These are phyloP conservation scores for Oreortyx pictus DNA, from an alignment of 2,797 vertebrate species.

Conservation along the genomic window DNA sequence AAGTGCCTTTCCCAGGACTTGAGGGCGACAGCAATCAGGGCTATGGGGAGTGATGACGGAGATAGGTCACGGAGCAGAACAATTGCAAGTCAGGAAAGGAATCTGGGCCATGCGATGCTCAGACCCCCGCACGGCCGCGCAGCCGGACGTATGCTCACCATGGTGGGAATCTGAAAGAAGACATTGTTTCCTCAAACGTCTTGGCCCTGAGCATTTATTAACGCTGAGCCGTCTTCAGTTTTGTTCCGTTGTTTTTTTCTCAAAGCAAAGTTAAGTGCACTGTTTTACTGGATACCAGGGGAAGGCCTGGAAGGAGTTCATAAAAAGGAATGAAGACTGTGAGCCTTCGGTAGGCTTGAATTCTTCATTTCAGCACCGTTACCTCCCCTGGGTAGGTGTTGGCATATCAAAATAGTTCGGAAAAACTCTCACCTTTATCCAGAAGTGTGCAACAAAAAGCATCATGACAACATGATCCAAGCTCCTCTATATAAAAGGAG, in stretches of 20 bases:
- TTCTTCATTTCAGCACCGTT: not conserved
- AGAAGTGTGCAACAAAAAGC: not conserved
- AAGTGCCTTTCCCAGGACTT: constrained; percentile 60
- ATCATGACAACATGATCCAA: not conserved
- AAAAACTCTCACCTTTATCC: not conserved
- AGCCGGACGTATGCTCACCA: not conserved
- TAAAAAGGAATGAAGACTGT: not conserved
- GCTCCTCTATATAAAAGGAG: not conserved
- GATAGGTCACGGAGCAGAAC: constrained; percentile 45
- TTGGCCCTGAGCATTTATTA: constrained; percentile 15
- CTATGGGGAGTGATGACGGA: constrained; percentile 19
- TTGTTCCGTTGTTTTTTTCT: not conserved
- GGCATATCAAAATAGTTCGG: not conserved
- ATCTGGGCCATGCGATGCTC: constrained; percentile 53
- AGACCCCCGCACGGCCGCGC: not conserved
- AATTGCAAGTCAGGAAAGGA: constrained; percentile 58
- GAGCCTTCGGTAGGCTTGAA: not conserved
- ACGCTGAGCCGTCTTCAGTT: not conserved
- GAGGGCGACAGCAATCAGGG: not conserved
- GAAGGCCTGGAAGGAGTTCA: not conserved
- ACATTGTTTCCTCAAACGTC: constrained; percentile 37
- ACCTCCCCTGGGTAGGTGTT: not conserved
- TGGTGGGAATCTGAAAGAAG: constrained; percentile 27
- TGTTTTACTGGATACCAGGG: not conserved
- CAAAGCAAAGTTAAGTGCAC: not conserved